These are phyloP conservation scores for Elegia similella DNA, from an alignment of 2,888 invertebrate species.

Conservation along the genomic window DNA sequence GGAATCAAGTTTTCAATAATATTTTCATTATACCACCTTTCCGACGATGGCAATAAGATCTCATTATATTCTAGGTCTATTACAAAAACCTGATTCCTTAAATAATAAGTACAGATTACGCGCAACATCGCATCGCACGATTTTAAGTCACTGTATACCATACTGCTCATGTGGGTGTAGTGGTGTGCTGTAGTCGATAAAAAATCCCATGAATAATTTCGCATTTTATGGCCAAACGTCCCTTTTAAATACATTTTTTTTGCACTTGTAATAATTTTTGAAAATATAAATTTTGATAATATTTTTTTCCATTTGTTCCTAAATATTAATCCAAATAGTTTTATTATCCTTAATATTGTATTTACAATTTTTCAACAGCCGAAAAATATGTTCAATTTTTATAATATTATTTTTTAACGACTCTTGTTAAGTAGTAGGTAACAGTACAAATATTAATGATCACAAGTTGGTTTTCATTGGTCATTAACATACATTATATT, in stretches of 20 bases:
- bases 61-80: conserved; percentile 10
- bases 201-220: conserved; percentile 70
- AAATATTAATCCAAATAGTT: conserved; percentile 83
- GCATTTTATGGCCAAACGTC: conserved; percentile 79
- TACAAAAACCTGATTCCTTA: conserved; percentile 64
- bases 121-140: conserved; percentile 72
- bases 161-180: conserved; percentile 71
- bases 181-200: conserved; percentile 76
- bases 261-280: conserved; percentile 81
- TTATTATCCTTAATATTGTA: conserved; percentile 81
- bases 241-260: conserved; percentile 75
- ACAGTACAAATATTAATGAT: conserved; percentile 83
- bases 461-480: conserved; percentile 83
- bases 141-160: conserved; percentile 71
- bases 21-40: not conserved
- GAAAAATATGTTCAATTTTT: conserved; percentile 82
- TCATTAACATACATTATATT: conserved; percentile 82
- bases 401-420: conserved; percentile 81
- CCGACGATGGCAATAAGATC: not conserved
- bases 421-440: conserved; percentile 83
- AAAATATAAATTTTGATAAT: conserved; percentile 83
- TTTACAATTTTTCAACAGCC: conserved; percentile 82
- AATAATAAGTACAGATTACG: conserved; percentile 57
- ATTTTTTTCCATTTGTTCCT: conserved; percentile 78
- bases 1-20: conserved; percentile 63